phyloP scores from a whole-genome alignment of 2,113 vertebrate genomes.

The Sclerurus mexicanus region DNA sequence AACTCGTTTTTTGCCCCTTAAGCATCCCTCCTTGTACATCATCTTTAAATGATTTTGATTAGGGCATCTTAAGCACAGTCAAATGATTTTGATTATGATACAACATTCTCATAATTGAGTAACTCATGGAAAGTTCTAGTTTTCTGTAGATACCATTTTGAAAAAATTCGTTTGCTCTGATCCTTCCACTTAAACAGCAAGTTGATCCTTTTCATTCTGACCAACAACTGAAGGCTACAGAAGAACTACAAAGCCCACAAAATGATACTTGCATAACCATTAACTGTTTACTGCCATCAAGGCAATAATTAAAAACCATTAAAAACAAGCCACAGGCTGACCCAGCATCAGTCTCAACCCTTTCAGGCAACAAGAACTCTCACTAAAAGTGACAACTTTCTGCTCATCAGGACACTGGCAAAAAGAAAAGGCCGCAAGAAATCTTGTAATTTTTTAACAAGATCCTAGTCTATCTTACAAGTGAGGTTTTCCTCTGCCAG shows the following conservation, averaged over 20 bases:
- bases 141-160: neutral
- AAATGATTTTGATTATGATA: neutral
- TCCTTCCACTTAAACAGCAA: neutral
- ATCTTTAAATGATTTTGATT: neutral
- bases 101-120: neutral
- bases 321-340: slow-evolving; percentile 28
- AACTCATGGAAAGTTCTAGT: neutral
- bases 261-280: neutral
- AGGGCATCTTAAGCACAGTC: neutral
- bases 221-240: neutral
- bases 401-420: slow-evolving; percentile 25
- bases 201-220: neutral
- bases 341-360: neutral
- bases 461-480: slow-evolving; percentile 34
- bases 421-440: slow-evolving; percentile 38
- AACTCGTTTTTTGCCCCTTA: neutral
- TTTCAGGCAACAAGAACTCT: slow-evolving; percentile 11
- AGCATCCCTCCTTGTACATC: neutral
- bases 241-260: neutral
- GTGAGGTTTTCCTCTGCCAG: slow-evolving; percentile 61
- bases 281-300: neutral
- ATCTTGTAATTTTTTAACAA: slow-evolving; percentile 41
- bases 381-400: slow-evolving; percentile 50
- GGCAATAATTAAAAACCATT: slow-evolving; percentile 22
- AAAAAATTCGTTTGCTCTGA: neutral